Conservation (phyloP, 2,113 vertebrate genomes). For the Climacteris rufus region DNA sequence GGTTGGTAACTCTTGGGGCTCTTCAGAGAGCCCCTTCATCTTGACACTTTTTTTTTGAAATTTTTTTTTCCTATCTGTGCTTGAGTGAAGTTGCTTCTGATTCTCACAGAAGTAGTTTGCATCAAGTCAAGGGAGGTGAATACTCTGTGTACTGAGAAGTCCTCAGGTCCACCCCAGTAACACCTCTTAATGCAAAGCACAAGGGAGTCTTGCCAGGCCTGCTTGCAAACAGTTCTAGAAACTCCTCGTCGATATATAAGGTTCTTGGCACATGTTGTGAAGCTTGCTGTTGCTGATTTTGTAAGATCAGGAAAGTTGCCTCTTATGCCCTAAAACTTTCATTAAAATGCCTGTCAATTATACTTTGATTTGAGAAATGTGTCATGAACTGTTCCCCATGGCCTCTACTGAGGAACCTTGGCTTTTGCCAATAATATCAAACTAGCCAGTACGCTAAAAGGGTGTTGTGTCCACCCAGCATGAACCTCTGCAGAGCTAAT, state of each 20-base stretch:
- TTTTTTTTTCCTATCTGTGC: neutral
- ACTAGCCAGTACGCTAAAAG: neutral
- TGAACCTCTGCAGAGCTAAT: neutral
- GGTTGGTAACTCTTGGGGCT: neutral
- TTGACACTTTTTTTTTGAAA: neutral
- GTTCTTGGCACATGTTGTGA: neutral
- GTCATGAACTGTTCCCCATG: neutral
- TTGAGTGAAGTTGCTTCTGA: neutral
- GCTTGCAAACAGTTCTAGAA: neutral
- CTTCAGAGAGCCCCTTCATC: neutral
- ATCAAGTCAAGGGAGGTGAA: neutral
- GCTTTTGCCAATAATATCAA: neutral
- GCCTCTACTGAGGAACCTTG: neutral
- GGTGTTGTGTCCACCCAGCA: neutral
- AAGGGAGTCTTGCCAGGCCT: neutral
- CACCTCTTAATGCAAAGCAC: neutral
- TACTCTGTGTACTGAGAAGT: neutral
- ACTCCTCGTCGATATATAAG: neutral
- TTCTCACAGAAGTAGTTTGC: neutral
- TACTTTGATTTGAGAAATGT: neutral
- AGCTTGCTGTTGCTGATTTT: neutral
- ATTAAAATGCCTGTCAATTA: neutral
- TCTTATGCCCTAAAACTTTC: neutral
- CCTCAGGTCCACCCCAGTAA: neutral
- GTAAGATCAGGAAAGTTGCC: neutral